A percentile compares a stretch with the other conserved stretches of the same genome.
phyloP scores from a whole-genome alignment of 2,797 vertebrate species.

The Cuniculus paca region DNA sequence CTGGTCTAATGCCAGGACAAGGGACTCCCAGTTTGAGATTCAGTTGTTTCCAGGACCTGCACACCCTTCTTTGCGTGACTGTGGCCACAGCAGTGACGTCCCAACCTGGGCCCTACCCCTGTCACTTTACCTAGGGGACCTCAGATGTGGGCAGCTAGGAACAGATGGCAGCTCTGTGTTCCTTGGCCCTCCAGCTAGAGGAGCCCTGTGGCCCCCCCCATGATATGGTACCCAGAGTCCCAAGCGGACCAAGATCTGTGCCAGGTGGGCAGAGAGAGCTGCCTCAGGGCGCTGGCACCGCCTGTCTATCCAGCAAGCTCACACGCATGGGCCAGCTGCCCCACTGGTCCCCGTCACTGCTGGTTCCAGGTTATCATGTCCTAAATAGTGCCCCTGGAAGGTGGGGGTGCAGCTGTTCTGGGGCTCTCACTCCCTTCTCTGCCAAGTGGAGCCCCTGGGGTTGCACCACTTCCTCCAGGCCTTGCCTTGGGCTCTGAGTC shows the following conservation, averaged over 20 bases:
- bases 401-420: not conserved
- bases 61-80: not conserved
- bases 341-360: not conserved
- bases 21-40: conserved; percentile 51
- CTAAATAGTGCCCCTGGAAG: not conserved
- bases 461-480: not conserved
- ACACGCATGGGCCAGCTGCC: no score
- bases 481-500: not conserved
- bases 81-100: not conserved
- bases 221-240: no score
- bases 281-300: not conserved
- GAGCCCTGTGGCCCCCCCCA: not conserved
- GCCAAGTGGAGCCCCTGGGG: not conserved
- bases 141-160: not conserved
- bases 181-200: not conserved
- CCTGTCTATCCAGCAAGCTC: not conserved
- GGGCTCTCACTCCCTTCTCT: not conserved
- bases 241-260: not conserved
- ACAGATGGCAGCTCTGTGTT: not conserved
- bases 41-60: not conserved
- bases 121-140: not conserved
- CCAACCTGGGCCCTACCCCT: rapidly evolving
- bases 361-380: not conserved
- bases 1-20: conserved; percentile 7
- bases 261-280: not conserved